phyloP scores from a whole-genome alignment of 1,140 invertebrate genomes.

The Lasioglossum baleicum region DNA sequence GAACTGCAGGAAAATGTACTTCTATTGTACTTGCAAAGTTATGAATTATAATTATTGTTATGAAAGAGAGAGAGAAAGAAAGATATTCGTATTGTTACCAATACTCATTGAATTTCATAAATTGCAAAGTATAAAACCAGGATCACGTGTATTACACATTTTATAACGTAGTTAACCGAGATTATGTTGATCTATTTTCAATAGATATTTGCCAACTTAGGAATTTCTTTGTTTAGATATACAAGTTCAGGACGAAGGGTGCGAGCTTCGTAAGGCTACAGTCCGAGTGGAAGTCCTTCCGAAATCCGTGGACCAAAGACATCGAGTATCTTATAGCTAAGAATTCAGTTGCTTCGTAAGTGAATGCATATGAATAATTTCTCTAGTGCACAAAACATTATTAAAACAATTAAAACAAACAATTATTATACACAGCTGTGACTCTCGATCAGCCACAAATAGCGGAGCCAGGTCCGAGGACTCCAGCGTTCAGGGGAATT shows the following conservation, averaged over 20 bases:
- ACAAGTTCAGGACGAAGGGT: constrained; percentile 90
- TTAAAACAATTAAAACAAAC: too few relatives aligned
- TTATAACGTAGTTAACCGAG: too few relatives aligned
- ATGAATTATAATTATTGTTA: too few relatives aligned
- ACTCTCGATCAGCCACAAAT: constrained; percentile 80
- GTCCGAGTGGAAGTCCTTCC: constrained; percentile 92
- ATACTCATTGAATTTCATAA: too few relatives aligned
- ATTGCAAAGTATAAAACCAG: too few relatives aligned
- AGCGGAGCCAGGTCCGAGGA: constrained; percentile 77
- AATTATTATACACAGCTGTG: constrained; percentile 71
- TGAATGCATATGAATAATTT: constrained; percentile 1
- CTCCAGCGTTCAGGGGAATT: constrained; percentile 79
- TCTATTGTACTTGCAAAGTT: too few relatives aligned
- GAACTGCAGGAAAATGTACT: too few relatives aligned
- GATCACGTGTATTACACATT: too few relatives aligned
- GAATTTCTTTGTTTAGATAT: constrained; percentile 78
- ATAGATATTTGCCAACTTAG: not conserved
- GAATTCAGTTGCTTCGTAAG: constrained; percentile 87
- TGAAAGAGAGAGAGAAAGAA: too few relatives aligned
- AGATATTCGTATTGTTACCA: too few relatives aligned
- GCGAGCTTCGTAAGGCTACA: constrained; percentile 87
- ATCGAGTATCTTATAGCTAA: constrained; percentile 93
- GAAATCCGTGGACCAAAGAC: constrained; percentile 96
- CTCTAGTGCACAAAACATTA: too few relatives aligned
- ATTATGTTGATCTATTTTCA: too few relatives aligned